Percentiles rank a stretch among this genome's conserved stretches.
Evolutionary conservation across 2,888 invertebrate genomes (phyloP).

Genomic region (Eucera pruinosa): DNA sequence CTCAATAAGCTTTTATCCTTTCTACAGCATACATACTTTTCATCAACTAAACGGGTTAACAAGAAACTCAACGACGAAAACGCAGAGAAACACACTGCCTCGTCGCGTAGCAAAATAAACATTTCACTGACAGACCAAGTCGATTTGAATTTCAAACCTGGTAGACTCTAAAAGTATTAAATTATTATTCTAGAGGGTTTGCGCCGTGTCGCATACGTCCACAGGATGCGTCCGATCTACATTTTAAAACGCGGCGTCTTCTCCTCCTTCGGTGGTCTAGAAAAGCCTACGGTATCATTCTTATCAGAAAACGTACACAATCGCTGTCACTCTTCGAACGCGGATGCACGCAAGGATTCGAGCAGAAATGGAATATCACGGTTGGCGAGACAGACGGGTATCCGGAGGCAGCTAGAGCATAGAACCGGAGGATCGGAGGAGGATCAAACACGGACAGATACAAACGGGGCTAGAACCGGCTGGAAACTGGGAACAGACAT

Average conservation of each 20-base stretch:
- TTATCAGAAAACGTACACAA: background rate
- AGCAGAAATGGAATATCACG: conserved; percentile 28
- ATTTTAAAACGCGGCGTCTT: conserved; percentile 6
- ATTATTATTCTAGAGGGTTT: conserved; percentile 9
- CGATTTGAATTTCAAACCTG: conserved; percentile 9
- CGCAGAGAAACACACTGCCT: background rate
- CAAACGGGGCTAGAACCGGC: conserved; percentile 18
- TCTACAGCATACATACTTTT: no score
- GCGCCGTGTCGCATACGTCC: background rate
- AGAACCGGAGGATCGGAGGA: background rate
- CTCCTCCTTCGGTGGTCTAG: background rate
- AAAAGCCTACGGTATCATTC: background rate
- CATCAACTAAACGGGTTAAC: no score
- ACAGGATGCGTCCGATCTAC: background rate
- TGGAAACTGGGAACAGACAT: conserved; percentile 27
- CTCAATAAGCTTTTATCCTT: no score
- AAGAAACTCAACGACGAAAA: no score
- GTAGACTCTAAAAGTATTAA: background rate
- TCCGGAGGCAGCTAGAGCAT: background rate
- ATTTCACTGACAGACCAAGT: background rate
- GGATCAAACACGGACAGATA: conserved; percentile 41
- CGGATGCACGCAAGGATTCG: background rate
- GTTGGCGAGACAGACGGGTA: background rate
- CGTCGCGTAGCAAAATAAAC: background rate
- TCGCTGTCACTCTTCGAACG: conserved; percentile 6